phyloP scores from a whole-genome alignment of 2,797 vertebrate genomes.

The Epinephelus malabaricus region DNA sequence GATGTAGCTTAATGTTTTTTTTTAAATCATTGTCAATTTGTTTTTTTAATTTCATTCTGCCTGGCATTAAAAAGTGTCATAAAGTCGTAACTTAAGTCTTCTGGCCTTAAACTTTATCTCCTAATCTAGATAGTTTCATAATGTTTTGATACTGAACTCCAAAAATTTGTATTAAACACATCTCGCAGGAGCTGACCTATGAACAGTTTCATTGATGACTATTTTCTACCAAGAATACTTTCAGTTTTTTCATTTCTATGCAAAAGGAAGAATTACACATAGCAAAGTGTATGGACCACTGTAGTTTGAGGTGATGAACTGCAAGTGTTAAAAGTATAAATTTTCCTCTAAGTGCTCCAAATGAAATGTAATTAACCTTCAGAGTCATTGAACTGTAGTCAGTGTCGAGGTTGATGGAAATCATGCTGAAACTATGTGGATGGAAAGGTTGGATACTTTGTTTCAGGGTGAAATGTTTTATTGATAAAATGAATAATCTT shows the following conservation, averaged over 20 bases:
- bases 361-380: neutral
- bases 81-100: too few relatives aligned
- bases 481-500: constrained; percentile 1
- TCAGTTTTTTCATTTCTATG: neutral
- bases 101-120: neutral
- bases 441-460: neutral
- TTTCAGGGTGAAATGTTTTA: neutral
- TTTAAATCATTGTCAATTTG: too few relatives aligned
- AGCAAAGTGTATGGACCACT: neutral
- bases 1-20: too few relatives aligned
- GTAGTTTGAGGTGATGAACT: constrained; percentile 2
- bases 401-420: neutral
- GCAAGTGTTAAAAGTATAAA: neutral
- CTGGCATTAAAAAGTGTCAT: too few relatives aligned
- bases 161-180: neutral
- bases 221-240: rapidly evolving
- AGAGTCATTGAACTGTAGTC: neutral
- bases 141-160: neutral
- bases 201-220: neutral
- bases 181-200: neutral
- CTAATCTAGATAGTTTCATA: neutral
- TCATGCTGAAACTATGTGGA: neutral
- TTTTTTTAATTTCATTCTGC: too few relatives aligned
- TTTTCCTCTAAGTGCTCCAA: neutral
- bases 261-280: neutral